These are phyloP conservation scores for Platycercus adscitus DNA, from an alignment of 2,113 vertebrate genomes.

Conservation along the genomic window DNA sequence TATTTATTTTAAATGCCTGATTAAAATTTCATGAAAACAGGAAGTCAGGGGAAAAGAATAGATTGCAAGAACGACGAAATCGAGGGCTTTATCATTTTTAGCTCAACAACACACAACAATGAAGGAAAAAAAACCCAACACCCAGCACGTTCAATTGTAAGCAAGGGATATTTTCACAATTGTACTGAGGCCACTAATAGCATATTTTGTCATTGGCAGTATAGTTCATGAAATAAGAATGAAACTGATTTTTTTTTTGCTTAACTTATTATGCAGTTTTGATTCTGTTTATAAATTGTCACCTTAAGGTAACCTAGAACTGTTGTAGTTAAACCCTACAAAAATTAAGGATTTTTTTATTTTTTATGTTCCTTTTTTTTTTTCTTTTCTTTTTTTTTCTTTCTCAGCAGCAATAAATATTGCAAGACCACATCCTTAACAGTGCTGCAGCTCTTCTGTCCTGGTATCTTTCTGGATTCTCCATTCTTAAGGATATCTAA, in stretches of 20 bases:
- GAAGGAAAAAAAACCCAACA: conserved; percentile 1
- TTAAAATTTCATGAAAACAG: conserved; percentile 92
- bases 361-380: neutral
- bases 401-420: conserved; percentile 41
- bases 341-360: neutral
- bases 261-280: conserved; percentile 69
- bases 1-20: conserved; percentile 91
- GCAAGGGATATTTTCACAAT: conserved; percentile 77
- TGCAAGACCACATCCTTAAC: conserved; percentile 21
- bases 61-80: conserved; percentile 81
- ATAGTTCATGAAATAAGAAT: conserved; percentile 64
- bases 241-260: conserved; percentile 19
- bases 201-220: conserved; percentile 73
- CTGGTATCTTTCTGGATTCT: conserved; percentile 38
- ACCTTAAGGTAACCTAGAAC: conserved; percentile 59
- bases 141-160: conserved; percentile 69
- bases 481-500: conserved; percentile 68
- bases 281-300: conserved; percentile 69
- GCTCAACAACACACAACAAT: conserved; percentile 69
- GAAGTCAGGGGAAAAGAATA: conserved; percentile 83
- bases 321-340: conserved; percentile 20
- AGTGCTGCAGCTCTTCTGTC: conserved; percentile 11
- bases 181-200: conserved; percentile 61
- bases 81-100: conserved; percentile 84
- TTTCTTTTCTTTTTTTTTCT: conserved; percentile 3